Evolutionary conservation across 2,888 invertebrate species (phyloP), one percentile per base, ranked within the genome.

Genomic region (Andrena minutula): DNA sequence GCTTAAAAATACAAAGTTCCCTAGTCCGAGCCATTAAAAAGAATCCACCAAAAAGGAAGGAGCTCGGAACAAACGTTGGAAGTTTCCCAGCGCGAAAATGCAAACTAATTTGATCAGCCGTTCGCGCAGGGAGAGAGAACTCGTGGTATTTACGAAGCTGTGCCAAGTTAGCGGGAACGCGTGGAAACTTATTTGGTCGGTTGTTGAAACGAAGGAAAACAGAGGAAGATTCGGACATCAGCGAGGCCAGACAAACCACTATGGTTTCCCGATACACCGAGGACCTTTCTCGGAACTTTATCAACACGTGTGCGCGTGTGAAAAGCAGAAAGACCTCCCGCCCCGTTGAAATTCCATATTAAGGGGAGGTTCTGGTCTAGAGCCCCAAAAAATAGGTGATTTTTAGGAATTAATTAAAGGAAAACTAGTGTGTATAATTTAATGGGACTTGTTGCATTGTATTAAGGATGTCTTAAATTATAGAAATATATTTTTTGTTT

Each of bases 331-430:
- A 8, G 32, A 23, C 28, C 65, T 28, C 26, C 53, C 20, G 66
- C 72, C 77, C 63, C 77, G 75, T 60, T 35, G 70, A 82, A 84
- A 87, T 86, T 85, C 79, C 85, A 86, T 87, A 87, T 85, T 60
- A 2, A n/a, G n/a, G n/a, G n/a, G n/a, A n/a, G n/a, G n/a, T n/a
- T n/a, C n/a, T n/a, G n/a, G n/a, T n/a, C n/a, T n/a, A n/a, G n/a
- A n/a, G n/a, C n/a, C n/a, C n/a, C n/a, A n/a, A n/a, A n/a, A n/a
- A n/a, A n/a, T n/a, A n/a, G n/a, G n/a, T n/a, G n/a, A n/a, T n/a
- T n/a, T n/a, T n/a, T n/a, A n/a, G n/a, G n/a, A n/a, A n/a, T n/a
- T n/a, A n/a, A n/a, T n/a, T n/a, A n/a, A n/a, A n/a, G n/a, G n/a
- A n/a, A n/a, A n/a, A n/a, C n/a, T n/a, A n/a, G n/a, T n/a, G n/a